Conservation (phyloP, 1,140 invertebrate species). For the Drepana arcuata region DNA sequence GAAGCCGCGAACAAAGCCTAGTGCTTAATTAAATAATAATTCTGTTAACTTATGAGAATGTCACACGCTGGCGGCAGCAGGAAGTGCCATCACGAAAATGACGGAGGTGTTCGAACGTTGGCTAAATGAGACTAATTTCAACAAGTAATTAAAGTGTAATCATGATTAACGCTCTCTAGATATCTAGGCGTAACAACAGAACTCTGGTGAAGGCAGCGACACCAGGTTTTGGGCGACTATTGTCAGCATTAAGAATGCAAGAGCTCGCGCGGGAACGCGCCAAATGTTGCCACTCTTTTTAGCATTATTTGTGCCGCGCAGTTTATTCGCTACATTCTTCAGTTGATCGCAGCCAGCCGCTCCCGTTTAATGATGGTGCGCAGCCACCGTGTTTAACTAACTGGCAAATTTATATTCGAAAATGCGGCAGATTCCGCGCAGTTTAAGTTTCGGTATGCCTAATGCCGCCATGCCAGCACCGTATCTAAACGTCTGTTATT, state of each 20-base stretch:
- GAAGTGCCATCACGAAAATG: no score
- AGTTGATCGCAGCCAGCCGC: slow-evolving; percentile 10
- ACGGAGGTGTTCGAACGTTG: no score
- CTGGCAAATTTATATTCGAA: slow-evolving; percentile 12
- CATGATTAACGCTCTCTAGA: no score
- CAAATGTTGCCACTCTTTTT: slow-evolving; percentile 24
- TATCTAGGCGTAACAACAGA: no score
- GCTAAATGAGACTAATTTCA: not conserved
- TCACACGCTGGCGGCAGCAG: no score
- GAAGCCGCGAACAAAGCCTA: no score
- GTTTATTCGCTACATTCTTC: slow-evolving; percentile 29
- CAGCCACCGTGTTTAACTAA: slow-evolving; percentile 12
- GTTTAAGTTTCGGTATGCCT: slow-evolving; percentile 9
- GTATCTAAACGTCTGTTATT: not conserved
- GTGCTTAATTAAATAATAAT: no score
- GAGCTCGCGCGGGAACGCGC: slow-evolving; percentile 7
- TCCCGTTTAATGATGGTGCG: slow-evolving; percentile 16
- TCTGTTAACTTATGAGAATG: no score
- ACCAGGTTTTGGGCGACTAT: no score
- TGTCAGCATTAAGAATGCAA: slow-evolving; percentile 30
- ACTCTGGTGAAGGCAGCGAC: no score
- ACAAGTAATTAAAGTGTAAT: slow-evolving; percentile 16
- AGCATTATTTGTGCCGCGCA: slow-evolving; percentile 20
- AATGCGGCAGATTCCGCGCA: slow-evolving; percentile 9
- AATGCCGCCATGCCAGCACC: not conserved